A percentile compares a stretch with the other conserved stretches of the same genome.
Conservation (phyloP, 2,888 invertebrate species). For the Sylvicola cinctus region DNA sequence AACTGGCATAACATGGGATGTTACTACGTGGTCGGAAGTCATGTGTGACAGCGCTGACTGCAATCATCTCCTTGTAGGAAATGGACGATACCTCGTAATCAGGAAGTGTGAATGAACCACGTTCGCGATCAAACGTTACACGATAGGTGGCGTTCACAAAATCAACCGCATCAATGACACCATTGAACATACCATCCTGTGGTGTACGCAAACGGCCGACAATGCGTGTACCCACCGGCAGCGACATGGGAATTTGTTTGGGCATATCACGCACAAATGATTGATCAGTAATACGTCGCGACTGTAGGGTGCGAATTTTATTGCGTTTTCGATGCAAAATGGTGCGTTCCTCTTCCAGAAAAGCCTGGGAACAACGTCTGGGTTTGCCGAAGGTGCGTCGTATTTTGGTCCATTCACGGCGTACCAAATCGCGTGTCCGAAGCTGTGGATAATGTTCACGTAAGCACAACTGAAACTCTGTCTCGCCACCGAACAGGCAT, state of each 20-base stretch:
- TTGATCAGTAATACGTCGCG: constrained; percentile 65
- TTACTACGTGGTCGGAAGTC: constrained; percentile 45
- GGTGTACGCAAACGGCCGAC: constrained; percentile 77
- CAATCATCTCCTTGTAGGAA: constrained; percentile 66
- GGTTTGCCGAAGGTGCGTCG: constrained; percentile 95
- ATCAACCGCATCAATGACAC: constrained; percentile 87
- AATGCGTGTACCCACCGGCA: constrained; percentile 88
- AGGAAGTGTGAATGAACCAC: constrained; percentile 89
- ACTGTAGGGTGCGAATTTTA: constrained; percentile 82
- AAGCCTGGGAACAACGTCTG: constrained; percentile 78
- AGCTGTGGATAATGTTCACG: constrained; percentile 87
- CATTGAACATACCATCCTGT: constrained; percentile 89
- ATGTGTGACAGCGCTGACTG: constrained; percentile 61
- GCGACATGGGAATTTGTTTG: constrained; percentile 79
- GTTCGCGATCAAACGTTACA: constrained; percentile 82
- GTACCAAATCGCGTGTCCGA: constrained; percentile 60
- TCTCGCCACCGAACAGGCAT: constrained; percentile 83
- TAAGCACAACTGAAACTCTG: constrained; percentile 87
- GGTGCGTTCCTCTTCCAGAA: constrained; percentile 85
- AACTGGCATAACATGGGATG: constrained; percentile 27
- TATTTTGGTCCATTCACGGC: constrained; percentile 90
- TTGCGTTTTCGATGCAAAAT: constrained; percentile 78
- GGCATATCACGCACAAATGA: constrained; percentile 73
- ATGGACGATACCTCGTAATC: constrained; percentile 92
- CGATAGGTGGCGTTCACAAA: constrained; percentile 86